phyloP scores from a whole-genome alignment of 2,113 vertebrate species.

The Amphilophus citrinellus region DNA sequence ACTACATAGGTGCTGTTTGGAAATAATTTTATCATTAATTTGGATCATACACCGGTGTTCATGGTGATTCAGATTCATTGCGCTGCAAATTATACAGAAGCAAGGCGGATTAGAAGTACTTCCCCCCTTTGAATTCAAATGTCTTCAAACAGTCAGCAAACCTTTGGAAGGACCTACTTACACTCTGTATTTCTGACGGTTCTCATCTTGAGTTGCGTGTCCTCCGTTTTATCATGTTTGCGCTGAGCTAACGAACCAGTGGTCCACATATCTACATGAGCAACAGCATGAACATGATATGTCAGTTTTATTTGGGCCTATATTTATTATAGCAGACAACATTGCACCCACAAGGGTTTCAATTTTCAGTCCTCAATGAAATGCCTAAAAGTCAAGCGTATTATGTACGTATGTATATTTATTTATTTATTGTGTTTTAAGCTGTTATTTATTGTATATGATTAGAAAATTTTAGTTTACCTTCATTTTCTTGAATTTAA shows the following conservation, averaged over 20 bases:
- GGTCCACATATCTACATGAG: rapidly evolving
- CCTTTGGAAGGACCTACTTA: neutral
- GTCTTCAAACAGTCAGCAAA: neutral
- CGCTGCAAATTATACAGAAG: neutral
- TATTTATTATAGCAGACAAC: neutral
- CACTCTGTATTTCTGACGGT: neutral
- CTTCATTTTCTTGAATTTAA: too few species aligned
- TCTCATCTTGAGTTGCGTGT: neutral
- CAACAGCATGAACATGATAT: neutral
- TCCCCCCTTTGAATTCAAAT: neutral
- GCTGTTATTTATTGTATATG: neutral
- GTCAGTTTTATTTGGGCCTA: neutral
- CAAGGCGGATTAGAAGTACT: neutral
- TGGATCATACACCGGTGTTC: neutral
- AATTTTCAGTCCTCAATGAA: neutral
- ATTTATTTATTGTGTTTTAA: too few species aligned
- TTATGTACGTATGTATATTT: too few species aligned
- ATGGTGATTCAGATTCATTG: neutral
- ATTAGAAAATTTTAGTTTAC: neutral
- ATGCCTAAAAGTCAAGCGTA: too few species aligned
- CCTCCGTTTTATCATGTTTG: neutral
- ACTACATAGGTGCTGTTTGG: neutral
- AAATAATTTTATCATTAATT: neutral
- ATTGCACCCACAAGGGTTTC: neutral
- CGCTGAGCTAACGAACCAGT: too few species aligned